Conservation (phyloP, 1,140 invertebrate species). For the Notospermus geniculatus region DNA sequence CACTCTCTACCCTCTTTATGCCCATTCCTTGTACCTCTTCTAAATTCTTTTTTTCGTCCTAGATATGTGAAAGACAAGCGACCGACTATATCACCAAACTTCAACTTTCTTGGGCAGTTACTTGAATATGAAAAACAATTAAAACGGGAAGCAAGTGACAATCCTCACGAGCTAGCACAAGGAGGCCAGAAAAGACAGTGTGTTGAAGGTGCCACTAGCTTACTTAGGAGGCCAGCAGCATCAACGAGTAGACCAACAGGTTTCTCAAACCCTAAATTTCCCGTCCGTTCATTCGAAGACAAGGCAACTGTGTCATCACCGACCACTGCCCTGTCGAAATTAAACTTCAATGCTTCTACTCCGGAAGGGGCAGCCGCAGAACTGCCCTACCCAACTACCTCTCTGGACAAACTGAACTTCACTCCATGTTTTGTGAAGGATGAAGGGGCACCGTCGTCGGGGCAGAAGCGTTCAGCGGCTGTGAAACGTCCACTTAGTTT, state of each 20-base stretch:
- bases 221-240: not conserved
- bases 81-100: slow-evolving; percentile 88
- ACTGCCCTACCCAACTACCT: slow-evolving; percentile 42
- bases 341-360: slow-evolving; percentile 47
- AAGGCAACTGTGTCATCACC: slow-evolving; percentile 45
- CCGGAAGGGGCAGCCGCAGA: slow-evolving; percentile 12
- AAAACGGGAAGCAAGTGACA: slow-evolving; percentile 26
- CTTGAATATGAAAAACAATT: slow-evolving; percentile 61
- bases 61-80: slow-evolving; percentile 78
- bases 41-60: slow-evolving; percentile 26
- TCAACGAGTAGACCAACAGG: slow-evolving; percentile 5
- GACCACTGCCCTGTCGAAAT: slow-evolving; percentile 53
- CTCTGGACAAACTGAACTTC: slow-evolving; percentile 51
- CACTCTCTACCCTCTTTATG: not conserved
- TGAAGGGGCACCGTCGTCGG: slow-evolving; percentile 11
- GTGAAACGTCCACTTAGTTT: slow-evolving; percentile 10
- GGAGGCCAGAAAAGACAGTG: not conserved
- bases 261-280: not conserved
- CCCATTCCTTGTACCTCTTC: not conserved
- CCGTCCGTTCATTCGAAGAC: slow-evolving; percentile 15
- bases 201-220: slow-evolving; percentile 21
- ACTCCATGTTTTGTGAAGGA: slow-evolving; percentile 44
- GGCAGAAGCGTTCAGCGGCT: not conserved
- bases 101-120: slow-evolving; percentile 66
- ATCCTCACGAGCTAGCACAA: slow-evolving; percentile 3